Conservation (phyloP, 2,888 invertebrate genomes). For the Gerris lacustris region DNA sequence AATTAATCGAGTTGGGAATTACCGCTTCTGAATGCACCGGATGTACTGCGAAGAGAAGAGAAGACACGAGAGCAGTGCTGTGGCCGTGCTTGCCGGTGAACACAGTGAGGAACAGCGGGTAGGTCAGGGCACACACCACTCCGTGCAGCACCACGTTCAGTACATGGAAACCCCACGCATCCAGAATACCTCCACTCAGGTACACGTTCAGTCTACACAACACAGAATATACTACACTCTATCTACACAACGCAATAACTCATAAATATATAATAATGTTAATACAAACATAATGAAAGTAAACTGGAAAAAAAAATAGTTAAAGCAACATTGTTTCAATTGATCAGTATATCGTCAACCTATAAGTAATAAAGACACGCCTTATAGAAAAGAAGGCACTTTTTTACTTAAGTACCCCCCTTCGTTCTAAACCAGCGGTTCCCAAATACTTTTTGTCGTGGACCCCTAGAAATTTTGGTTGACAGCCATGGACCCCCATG, state of each 20-base stretch:
- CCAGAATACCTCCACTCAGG: slow-evolving; percentile 46
- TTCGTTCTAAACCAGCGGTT: no score
- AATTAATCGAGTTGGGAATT: slow-evolving; percentile 33
- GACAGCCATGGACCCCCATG: no score
- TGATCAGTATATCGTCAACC: no score
- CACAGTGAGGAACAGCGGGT: slow-evolving; percentile 41
- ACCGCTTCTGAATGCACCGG: slow-evolving; percentile 88
- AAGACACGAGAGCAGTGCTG: slow-evolving; percentile 43
- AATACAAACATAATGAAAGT: background rate
- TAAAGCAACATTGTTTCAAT: no score
- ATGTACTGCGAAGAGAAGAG: slow-evolving; percentile 75
- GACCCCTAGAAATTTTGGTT: no score
- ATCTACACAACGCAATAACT: background rate
- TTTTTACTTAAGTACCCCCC: no score
- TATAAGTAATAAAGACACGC: no score
- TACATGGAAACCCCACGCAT: slow-evolving; percentile 52
- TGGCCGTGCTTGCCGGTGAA: slow-evolving; percentile 34
- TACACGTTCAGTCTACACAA: slow-evolving; percentile 50
- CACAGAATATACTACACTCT: no score
- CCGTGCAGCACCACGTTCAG: slow-evolving; percentile 64
- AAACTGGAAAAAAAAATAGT: background rate
- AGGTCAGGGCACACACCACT: slow-evolving; percentile 43
- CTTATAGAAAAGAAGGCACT: no score
- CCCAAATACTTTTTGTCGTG: no score
- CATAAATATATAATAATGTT: background rate